These are phyloP conservation scores for Sepiola atlantica DNA, from an alignment of 2,888 invertebrate genomes.

Conservation along the genomic window DNA sequence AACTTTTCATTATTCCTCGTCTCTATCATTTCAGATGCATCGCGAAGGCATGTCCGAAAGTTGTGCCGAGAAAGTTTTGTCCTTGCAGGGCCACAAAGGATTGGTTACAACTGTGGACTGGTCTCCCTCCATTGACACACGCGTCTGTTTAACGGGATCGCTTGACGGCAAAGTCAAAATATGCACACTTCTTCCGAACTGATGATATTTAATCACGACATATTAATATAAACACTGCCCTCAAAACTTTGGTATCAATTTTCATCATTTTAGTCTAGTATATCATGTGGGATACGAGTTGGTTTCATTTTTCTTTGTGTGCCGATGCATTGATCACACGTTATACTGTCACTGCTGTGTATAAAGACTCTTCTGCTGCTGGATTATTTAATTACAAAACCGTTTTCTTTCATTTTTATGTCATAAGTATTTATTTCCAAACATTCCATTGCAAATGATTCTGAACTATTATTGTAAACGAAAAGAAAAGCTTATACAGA, in stretches of 20 bases:
- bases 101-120: conserved; percentile 79
- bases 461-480: not conserved
- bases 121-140: conserved; percentile 79
- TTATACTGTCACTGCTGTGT: not conserved
- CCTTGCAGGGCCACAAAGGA: conserved; percentile 78
- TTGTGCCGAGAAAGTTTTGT: conserved; percentile 71
- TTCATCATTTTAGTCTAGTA: not conserved
- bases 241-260: not conserved
- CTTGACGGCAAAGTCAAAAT: conserved; percentile 79
- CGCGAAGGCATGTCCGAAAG: not conserved
- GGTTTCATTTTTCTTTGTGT: not conserved
- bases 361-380: not conserved
- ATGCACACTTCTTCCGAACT: conserved; percentile 77
- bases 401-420: not conserved
- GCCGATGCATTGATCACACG: not conserved
- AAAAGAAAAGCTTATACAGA: not conserved
- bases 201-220: not conserved
- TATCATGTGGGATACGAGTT: not conserved
- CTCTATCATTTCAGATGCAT: not conserved
- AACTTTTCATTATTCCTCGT: not conserved
- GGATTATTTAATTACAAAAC: not conserved
- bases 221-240: not conserved
- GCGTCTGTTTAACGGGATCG: conserved; percentile 79
- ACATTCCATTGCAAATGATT: conserved; percentile 4
- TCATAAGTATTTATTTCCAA: not conserved